Percentiles rank a stretch among this genome's conserved stretches.
Conservation (phyloP, 2,888 invertebrate species). For the Cataglyphis livida region DNA sequence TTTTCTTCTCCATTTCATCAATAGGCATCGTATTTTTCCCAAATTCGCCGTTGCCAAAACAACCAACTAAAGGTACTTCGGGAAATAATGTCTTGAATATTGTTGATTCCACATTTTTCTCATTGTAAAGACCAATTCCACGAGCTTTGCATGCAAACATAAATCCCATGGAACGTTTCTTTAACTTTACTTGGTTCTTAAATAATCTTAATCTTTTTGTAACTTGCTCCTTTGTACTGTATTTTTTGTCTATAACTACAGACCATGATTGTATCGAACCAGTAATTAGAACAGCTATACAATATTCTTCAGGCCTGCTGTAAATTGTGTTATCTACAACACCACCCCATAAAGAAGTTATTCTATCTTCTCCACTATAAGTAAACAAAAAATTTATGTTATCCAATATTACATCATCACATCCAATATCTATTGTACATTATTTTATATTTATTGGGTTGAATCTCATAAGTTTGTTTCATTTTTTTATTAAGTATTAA, state of each 20-base stretch:
- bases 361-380: slow-evolving; percentile 20
- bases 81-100: slow-evolving; percentile 82
- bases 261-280: slow-evolving; percentile 82
- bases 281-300: slow-evolving; percentile 74
- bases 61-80: slow-evolving; percentile 79
- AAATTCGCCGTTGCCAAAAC: slow-evolving; percentile 81
- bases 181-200: slow-evolving; percentile 73
- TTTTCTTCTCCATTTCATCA: slow-evolving; percentile 29
- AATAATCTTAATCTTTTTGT: slow-evolving; percentile 73
- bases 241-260: slow-evolving; percentile 71
- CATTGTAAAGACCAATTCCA: slow-evolving; percentile 67
- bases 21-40: slow-evolving; percentile 73
- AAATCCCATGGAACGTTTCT: slow-evolving; percentile 79
- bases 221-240: slow-evolving; percentile 69
- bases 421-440: not conserved
- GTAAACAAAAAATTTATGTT: slow-evolving; percentile 27
- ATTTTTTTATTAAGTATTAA: no score
- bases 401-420: not conserved
- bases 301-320: not conserved
- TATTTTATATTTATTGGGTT: not conserved
- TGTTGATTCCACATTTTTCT: slow-evolving; percentile 76
- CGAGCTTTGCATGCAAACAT: slow-evolving; percentile 82
- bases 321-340: slow-evolving; percentile 48
- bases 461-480: no score
- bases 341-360: slow-evolving; percentile 77